Conservation (phyloP, 2,797 vertebrate species). For the Bucorvus abyssinicus region DNA sequence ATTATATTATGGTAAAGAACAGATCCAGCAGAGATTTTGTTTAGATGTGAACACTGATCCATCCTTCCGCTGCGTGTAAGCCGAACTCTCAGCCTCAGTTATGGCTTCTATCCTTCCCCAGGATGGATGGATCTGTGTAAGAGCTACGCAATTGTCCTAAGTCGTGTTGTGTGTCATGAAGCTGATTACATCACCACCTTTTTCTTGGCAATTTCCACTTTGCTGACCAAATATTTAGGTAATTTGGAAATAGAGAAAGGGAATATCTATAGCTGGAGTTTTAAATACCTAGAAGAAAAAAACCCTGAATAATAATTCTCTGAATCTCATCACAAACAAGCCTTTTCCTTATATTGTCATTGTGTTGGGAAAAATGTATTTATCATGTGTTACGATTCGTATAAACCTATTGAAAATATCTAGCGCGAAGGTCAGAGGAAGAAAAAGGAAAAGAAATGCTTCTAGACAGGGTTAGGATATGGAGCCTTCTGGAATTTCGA, state of each 20-base stretch:
- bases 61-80: neutral
- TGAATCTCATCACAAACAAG: neutral
- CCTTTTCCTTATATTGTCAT: neutral
- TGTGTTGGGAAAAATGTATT: neutral
- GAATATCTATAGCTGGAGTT: neutral
- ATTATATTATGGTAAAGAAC: neutral
- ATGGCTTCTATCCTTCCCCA: neutral
- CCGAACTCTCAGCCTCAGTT: neutral
- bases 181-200: accelerated
- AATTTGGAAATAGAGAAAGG: neutral
- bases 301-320: neutral
- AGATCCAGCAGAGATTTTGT: neutral
- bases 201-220: neutral
- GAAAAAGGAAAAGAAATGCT: neutral
- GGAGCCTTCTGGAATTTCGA: neutral
- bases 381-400: neutral
- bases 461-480: neutral
- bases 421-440: too few relatives aligned
- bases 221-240: neutral
- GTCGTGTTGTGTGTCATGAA: neutral
- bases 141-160: neutral
- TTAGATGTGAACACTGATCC: neutral
- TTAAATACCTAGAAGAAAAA: neutral
- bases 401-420: too few relatives aligned
- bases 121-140: neutral